These are phyloP conservation scores for Clarias laeviceps DNA, from an alignment of 2,797 vertebrate genomes.

Conservation along the genomic window DNA sequence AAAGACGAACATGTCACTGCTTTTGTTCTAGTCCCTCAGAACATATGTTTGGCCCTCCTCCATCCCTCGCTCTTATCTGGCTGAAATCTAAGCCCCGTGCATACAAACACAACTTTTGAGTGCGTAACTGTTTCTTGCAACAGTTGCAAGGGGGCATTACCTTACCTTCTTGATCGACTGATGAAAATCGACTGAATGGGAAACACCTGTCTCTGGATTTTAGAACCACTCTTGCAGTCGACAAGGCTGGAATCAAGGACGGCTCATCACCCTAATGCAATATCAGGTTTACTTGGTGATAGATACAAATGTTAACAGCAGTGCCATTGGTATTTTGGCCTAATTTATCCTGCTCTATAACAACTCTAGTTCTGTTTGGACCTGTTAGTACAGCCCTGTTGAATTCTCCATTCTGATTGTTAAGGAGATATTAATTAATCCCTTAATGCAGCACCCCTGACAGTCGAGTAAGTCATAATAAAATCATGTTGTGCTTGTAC, in stretches of 20 bases:
- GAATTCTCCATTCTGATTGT: background rate
- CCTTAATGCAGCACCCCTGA: background rate
- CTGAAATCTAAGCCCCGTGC: slow-evolving; percentile 73
- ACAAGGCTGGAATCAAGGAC: slow-evolving; percentile 33
- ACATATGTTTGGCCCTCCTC: slow-evolving; percentile 81
- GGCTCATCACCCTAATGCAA: slow-evolving; percentile 24
- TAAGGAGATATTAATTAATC: background rate
- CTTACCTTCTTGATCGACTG: slow-evolving; percentile 40
- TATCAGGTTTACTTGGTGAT: slow-evolving; percentile 29
- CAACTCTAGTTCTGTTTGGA: background rate
- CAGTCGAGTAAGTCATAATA: background rate
- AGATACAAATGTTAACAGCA: slow-evolving; percentile 5
- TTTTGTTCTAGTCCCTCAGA: slow-evolving; percentile 82
- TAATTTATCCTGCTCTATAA: background rate
- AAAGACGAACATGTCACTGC: slow-evolving; percentile 86
- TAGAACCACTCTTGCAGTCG: slow-evolving; percentile 4
- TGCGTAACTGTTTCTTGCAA: slow-evolving; percentile 37
- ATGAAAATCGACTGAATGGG: slow-evolving; percentile 35
- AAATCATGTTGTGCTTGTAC: background rate
- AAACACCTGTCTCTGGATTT: slow-evolving; percentile 52
- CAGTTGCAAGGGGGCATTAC: slow-evolving; percentile 39
- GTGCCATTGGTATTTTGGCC: background rate
- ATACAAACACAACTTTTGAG: slow-evolving; percentile 44
- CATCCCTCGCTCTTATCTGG: slow-evolving; percentile 71
- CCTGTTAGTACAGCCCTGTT: background rate